These are phyloP conservation scores for Smutsia temminckii DNA, from an alignment of 2,797 vertebrate species.

Conservation along the genomic window DNA sequence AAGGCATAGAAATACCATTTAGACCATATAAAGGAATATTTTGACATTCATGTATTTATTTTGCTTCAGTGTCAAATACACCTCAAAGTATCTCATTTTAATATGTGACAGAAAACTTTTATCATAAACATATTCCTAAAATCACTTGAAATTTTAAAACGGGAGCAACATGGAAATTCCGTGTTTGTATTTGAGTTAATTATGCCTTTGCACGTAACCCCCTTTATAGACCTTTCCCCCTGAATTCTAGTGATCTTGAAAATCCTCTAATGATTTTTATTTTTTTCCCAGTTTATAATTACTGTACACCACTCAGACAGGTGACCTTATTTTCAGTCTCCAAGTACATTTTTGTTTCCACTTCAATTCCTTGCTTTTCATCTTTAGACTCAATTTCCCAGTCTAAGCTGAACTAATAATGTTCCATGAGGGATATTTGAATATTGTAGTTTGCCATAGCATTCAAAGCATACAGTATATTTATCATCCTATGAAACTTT, in stretches of 20 bases:
- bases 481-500: not conserved
- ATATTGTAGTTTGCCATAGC: not conserved
- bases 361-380: slow-evolving; percentile 56
- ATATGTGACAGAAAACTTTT: not conserved
- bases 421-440: slow-evolving; percentile 37
- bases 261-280: slow-evolving; percentile 74
- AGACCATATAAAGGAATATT: not conserved
- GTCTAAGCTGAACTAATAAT: slow-evolving; percentile 49
- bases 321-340: slow-evolving; percentile 68
- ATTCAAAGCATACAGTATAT: not conserved
- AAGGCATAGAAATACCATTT: not conserved
- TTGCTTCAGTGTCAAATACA: not conserved
- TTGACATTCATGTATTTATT: slow-evolving; percentile 1
- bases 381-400: slow-evolving; percentile 54
- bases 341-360: slow-evolving; percentile 5
- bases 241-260: slow-evolving; percentile 14
- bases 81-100: not conserved
- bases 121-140: not conserved
- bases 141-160: slow-evolving; percentile 57
- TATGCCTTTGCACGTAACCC: slow-evolving; percentile 68
- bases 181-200: slow-evolving; percentile 63
- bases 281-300: slow-evolving; percentile 79
- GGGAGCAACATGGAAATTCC: slow-evolving; percentile 32
- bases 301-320: slow-evolving; percentile 56
- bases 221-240: slow-evolving; percentile 64